phyloP scores from a whole-genome alignment of 53 echinoderm and acorn worm genomes.

The Astropecten irregularis region DNA sequence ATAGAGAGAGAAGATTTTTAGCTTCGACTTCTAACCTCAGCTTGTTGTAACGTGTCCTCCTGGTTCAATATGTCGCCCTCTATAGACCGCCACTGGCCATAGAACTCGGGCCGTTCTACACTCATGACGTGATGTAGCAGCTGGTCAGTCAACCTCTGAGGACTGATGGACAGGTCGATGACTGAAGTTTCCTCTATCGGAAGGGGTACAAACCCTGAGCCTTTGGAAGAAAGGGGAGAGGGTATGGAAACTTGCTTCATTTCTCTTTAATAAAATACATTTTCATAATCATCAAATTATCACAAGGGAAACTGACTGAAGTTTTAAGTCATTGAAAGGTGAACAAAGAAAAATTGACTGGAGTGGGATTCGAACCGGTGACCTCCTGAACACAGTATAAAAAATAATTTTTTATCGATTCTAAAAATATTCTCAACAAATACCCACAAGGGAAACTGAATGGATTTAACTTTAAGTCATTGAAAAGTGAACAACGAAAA shows the following conservation, averaged over 20 bases:
- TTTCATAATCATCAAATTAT: no score
- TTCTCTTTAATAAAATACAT: neutral
- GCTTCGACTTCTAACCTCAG: constrained; percentile 87
- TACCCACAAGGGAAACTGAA: no score
- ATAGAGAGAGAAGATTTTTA: no score
- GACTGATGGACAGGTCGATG: constrained; percentile 85
- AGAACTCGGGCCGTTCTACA: constrained; percentile 85
- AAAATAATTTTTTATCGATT: neutral
- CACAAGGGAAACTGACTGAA: no score
- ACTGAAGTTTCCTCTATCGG: constrained; percentile 71
- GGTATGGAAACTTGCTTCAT: neutral
- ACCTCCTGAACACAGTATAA: no score
- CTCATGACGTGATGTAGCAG: constrained; percentile 71
- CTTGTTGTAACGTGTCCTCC: constrained; percentile 67
- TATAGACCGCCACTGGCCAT: constrained; percentile 80
- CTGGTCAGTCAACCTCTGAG: constrained; percentile 67
- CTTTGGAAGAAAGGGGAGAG: constrained; percentile 38
- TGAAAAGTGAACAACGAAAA: no score
- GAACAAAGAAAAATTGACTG: no score
- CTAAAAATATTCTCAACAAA: neutral
- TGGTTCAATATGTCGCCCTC: constrained; percentile 81
- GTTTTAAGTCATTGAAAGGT: no score
- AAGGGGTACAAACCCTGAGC: constrained; percentile 76
- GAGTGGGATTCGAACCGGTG: no score
- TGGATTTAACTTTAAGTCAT: no score